These are phyloP conservation scores for Philereme vetulata DNA, from an alignment of 2,888 invertebrate species.

Conservation along the genomic window DNA sequence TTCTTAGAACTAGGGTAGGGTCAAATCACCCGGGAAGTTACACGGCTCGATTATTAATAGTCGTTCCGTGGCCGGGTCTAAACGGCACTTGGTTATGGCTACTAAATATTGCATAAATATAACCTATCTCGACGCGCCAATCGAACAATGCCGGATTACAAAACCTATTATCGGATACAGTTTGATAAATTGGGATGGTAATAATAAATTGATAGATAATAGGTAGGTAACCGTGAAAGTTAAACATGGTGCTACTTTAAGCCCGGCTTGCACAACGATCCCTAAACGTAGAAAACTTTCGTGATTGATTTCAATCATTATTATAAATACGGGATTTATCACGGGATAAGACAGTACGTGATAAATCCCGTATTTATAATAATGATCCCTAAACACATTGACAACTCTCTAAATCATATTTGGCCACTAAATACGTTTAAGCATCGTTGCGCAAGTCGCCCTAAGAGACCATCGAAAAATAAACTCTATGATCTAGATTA, in stretches of 20 bases:
- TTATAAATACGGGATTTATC: too few relatives aligned
- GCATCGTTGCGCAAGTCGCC: too few relatives aligned
- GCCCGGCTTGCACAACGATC: neutral
- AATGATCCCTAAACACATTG: too few relatives aligned
- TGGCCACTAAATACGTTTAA: too few relatives aligned
- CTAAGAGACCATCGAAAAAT: too few relatives aligned
- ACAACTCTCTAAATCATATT: too few relatives aligned
- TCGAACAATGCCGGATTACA: constrained; percentile 28
- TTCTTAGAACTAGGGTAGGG: constrained; percentile 46
- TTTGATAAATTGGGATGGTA: constrained; percentile 30
- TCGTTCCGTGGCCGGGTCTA: constrained; percentile 56
- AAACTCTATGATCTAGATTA: too few relatives aligned
- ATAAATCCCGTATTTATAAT: too few relatives aligned
- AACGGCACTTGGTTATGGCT: constrained; percentile 50
- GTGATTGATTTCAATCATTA: too few relatives aligned
- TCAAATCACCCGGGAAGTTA: constrained; percentile 57
- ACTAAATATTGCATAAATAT: constrained; percentile 60
- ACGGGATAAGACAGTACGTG: too few relatives aligned
- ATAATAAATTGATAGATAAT: constrained; percentile 30
- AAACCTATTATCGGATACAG: constrained; percentile 28
- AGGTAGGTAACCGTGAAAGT: neutral
- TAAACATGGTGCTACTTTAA: constrained; percentile 1
- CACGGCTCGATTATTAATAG: constrained; percentile 68
- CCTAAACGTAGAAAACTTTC: too few relatives aligned
- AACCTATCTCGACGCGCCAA: constrained; percentile 45